phyloP scores from a whole-genome alignment of 2,888 invertebrate species.

The Hololepta plana region DNA sequence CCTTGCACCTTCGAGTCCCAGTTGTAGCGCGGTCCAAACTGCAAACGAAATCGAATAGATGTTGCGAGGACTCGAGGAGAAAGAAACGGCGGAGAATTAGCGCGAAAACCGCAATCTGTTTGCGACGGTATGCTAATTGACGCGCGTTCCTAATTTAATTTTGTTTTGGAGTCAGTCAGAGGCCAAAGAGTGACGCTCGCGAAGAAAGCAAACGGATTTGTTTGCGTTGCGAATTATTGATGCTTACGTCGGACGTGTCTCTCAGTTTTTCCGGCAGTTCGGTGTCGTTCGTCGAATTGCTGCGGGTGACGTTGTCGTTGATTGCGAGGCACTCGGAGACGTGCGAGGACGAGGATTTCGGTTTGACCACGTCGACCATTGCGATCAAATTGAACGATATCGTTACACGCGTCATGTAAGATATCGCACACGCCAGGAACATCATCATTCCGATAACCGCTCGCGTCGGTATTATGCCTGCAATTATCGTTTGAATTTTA shows the following conservation, averaged over 20 bases:
- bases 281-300: conserved; percentile 8
- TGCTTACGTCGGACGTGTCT: conserved; percentile 12
- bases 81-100: too few species aligned
- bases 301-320: conserved; percentile 4
- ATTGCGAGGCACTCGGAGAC: conserved; percentile 10
- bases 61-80: too few species aligned
- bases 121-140: too few species aligned
- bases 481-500: too few species aligned
- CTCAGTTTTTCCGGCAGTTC: conserved; percentile 11
- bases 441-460: conserved; percentile 43
- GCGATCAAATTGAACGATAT: conserved; percentile 57
- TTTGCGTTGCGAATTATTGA: conserved; percentile 1
- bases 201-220: not conserved
- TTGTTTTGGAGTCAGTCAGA: too few species aligned
- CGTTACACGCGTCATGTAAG: conserved; percentile 58
- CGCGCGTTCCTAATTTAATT: too few species aligned
- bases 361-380: conserved; percentile 41
- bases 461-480: conserved; percentile 28
- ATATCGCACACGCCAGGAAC: conserved; percentile 52
- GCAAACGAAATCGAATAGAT: conserved; percentile 9
- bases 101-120: too few species aligned
- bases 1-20: conserved; percentile 47
- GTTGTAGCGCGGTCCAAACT: conserved; percentile 32
- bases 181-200: too few species aligned
- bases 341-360: too few species aligned